A percentile compares a stretch with the other conserved stretches of the same genome.
Conservation (phyloP, 2,113 vertebrate genomes). For the Phyllopteryx taeniolatus region DNA sequence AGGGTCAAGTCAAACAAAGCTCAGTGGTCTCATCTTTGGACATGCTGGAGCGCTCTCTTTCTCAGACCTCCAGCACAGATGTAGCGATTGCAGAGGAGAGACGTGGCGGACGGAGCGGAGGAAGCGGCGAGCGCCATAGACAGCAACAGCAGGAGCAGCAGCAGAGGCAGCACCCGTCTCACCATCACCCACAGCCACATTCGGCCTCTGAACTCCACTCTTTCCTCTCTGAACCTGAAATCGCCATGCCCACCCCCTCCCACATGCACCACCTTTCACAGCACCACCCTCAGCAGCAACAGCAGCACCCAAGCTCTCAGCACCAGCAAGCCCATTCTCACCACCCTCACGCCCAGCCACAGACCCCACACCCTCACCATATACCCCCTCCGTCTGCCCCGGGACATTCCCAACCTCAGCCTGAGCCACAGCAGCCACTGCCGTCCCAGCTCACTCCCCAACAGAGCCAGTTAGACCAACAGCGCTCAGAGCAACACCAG, state of each 20-base stretch:
- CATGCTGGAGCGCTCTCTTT: constrained; percentile 78
- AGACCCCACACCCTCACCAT: constrained; percentile 66
- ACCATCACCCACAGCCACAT: constrained; percentile 68
- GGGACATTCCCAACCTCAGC: constrained; percentile 60
- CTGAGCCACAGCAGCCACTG: constrained; percentile 64
- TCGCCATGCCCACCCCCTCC: constrained; percentile 65
- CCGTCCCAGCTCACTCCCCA: constrained; percentile 71
- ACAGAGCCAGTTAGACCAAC: constrained; percentile 79
- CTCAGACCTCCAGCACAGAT: constrained; percentile 67
- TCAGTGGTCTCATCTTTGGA: constrained; percentile 79
- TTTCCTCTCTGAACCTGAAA: constrained; percentile 74
- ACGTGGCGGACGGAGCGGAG: constrained; percentile 52
- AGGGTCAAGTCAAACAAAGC: constrained; percentile 70
- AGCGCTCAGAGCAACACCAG: constrained; percentile 79
- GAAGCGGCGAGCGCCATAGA: constrained; percentile 58
- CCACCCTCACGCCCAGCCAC: constrained; percentile 62
- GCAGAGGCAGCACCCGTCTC: constrained; percentile 69
- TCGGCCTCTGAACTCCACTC: constrained; percentile 73
- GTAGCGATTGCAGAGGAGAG: constrained; percentile 64
- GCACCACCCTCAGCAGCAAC: constrained; percentile 66
- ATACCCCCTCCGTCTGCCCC: constrained; percentile 60
- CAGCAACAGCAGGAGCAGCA: constrained; percentile 66
- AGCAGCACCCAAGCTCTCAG: constrained; percentile 64
- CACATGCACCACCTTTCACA: constrained; percentile 76
- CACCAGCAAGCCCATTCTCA: constrained; percentile 68